A percentile compares a stretch with the other conserved stretches of the same genome.
Conservation (phyloP, 1,140 invertebrate genomes). For the Euschistus heros region DNA sequence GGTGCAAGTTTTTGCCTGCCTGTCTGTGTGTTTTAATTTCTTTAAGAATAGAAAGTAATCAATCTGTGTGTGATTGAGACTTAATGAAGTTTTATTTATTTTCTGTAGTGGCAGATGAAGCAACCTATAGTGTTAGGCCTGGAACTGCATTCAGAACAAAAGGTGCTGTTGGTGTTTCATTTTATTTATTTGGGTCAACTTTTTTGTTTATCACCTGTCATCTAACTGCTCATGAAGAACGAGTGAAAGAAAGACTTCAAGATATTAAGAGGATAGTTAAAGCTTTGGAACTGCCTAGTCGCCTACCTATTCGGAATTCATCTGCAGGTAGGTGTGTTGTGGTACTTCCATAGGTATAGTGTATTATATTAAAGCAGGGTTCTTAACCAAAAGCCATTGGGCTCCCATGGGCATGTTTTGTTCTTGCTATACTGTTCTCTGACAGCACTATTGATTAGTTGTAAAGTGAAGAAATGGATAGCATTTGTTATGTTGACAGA, state of each 20-base stretch:
- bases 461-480: too few species aligned
- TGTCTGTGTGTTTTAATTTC: too few species aligned
- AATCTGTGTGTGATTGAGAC: too few species aligned
- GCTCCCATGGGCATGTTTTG: too few species aligned
- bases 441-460: too few species aligned
- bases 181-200: conserved; percentile 85
- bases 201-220: conserved; percentile 90
- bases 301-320: conserved; percentile 60
- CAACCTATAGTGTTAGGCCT: conserved; percentile 71
- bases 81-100: conserved; percentile 16
- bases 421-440: too few species aligned
- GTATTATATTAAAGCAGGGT: too few species aligned
- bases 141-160: conserved; percentile 83
- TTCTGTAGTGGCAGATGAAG: conserved; percentile 66
- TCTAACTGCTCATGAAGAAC: conserved; percentile 79
- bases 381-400: too few species aligned
- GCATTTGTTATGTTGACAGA: too few species aligned
- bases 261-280: conserved; percentile 78
- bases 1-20: too few species aligned
- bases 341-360: too few species aligned
- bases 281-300: conserved; percentile 75
- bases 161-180: conserved; percentile 78
- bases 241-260: conserved; percentile 71
- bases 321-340: conserved; percentile 53
- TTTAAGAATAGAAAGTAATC: too few species aligned